Evolutionary conservation across 1,140 invertebrate genomes (phyloP).

Genomic region (Andricus grossulariae): DNA sequence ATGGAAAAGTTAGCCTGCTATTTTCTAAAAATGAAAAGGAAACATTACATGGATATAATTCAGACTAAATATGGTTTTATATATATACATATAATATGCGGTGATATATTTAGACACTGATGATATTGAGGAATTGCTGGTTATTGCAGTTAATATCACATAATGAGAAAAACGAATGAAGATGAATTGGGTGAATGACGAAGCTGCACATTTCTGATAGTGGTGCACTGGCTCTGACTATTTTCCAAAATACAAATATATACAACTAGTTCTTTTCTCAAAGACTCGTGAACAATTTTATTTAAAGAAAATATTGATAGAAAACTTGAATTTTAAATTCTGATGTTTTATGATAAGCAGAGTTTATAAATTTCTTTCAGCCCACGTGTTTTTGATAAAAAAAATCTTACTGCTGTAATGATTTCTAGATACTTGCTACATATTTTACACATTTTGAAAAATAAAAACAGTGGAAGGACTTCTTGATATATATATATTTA

Average conservation of each 20-base stretch:
- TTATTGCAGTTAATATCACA: constrained; percentile 24
- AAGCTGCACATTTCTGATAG: constrained; percentile 3
- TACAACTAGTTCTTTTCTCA: neutral
- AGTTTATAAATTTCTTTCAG: no score
- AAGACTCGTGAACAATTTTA: neutral
- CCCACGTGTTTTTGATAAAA: no score
- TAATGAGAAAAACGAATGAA: constrained; percentile 8
- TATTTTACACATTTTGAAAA: no score
- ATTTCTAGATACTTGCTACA: no score
- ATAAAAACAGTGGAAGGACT: no score
- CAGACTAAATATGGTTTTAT: neutral
- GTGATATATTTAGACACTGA: neutral
- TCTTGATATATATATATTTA: no score
- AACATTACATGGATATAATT: constrained; percentile 25
- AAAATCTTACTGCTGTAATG: no score
- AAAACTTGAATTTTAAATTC: neutral
- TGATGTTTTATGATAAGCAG: neutral
- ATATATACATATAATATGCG: no score
- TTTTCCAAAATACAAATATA: constrained; percentile 3
- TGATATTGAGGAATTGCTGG: constrained; percentile 23
- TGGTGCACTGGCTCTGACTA: constrained; percentile 15
- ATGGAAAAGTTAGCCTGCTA: constrained; percentile 10
- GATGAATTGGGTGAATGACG: constrained; percentile 6
- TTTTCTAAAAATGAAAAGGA: neutral
- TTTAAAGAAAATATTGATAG: neutral